A percentile compares a stretch with the other conserved stretches of the same genome.
Evolutionary conservation across 2,797 vertebrate genomes (phyloP).

Genomic region (Sebastes kiyomatsui): DNA sequence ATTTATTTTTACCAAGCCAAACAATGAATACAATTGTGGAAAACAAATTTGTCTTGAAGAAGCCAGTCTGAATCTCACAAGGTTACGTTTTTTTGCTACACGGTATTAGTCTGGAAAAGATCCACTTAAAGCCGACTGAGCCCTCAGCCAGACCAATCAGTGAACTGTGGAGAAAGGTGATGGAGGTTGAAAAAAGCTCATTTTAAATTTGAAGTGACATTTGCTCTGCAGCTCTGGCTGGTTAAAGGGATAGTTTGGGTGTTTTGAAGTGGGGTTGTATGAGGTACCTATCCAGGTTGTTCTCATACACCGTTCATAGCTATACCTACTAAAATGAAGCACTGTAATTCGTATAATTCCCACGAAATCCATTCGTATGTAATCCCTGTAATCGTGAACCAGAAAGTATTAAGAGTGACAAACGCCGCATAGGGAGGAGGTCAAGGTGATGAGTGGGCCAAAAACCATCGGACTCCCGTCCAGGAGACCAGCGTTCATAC

Average conservation of each 20-base stretch:
- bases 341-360: too few species aligned
- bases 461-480: too few species aligned
- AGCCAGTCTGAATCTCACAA: not conserved
- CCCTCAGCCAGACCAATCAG: constrained; percentile 8
- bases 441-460: too few species aligned
- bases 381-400: too few species aligned
- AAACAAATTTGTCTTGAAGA: not conserved
- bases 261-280: too few species aligned
- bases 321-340: too few species aligned
- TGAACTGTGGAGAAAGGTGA: constrained; percentile 11
- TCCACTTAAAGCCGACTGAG: constrained; percentile 17
- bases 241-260: not conserved
- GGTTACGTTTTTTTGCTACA: not conserved
- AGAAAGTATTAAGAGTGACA: too few species aligned
- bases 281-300: too few species aligned
- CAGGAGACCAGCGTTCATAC: too few species aligned
- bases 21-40: not conserved
- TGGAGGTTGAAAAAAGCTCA: not conserved
- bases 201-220: constrained; percentile 15
- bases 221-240: constrained; percentile 12
- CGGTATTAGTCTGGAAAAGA: constrained; percentile 11
- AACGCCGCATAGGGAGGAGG: too few species aligned
- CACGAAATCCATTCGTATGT: too few species aligned
- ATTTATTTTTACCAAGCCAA: not conserved
- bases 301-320: too few species aligned